Percentiles rank a stretch among this genome's conserved stretches.
phyloP scores from a whole-genome alignment of 2,888 invertebrate species.

The Branchipolynoe longqiensis region DNA sequence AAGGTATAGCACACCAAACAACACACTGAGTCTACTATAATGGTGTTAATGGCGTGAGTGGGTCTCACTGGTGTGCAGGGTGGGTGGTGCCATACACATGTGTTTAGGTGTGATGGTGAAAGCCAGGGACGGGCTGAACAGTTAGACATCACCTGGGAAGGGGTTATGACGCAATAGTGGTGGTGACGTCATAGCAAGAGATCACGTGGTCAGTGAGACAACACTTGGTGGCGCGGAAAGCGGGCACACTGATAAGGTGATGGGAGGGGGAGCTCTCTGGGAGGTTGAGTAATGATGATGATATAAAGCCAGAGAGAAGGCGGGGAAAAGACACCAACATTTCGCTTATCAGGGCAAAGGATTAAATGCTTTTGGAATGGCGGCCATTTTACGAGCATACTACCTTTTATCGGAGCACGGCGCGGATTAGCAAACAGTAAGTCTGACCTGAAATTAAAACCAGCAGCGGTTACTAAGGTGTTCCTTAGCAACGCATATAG shows the following conservation, averaged over 20 bases:
- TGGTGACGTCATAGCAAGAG: background rate
- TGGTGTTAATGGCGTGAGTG: too few relatives aligned
- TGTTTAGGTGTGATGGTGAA: background rate
- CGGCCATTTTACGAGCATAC: background rate
- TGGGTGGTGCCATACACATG: background rate
- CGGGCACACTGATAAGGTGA: constrained; percentile 48
- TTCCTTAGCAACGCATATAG: constrained; percentile 47
- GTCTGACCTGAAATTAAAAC: constrained; percentile 56
- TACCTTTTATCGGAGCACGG: constrained; percentile 39
- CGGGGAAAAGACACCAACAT: constrained; percentile 28
- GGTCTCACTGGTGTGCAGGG: background rate
- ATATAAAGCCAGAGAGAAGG: constrained; percentile 18
- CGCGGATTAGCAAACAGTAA: constrained; percentile 49
- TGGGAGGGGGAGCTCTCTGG: constrained; percentile 5
- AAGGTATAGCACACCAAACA: constrained; percentile 8
- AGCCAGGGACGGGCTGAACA: too few relatives aligned
- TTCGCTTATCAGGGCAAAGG: constrained; percentile 27
- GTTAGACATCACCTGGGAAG: background rate
- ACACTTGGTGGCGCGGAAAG: constrained; percentile 36
- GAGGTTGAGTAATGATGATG: constrained; percentile 27
- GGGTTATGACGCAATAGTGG: background rate
- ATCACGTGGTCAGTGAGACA: constrained; percentile 26
- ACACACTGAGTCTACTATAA: constrained; percentile 1
- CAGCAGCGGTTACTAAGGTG: constrained; percentile 40
- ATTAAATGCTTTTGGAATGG: constrained; percentile 24